Evolutionary conservation across 2,797 vertebrate species (phyloP), one percentile per base, ranked within the genome.

Genomic region (Danio choprae): DNA sequence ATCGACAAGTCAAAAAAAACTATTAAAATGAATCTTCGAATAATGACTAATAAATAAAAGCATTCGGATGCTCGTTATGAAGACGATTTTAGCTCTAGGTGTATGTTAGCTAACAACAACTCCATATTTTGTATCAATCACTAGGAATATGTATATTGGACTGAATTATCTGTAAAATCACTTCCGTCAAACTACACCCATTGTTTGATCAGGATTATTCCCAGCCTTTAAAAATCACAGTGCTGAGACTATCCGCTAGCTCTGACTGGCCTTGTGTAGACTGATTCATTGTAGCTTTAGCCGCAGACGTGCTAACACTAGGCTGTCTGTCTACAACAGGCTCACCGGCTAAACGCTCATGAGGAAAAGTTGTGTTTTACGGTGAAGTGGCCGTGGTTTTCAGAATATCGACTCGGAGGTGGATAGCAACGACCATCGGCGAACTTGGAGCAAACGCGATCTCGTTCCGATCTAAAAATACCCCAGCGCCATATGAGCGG

Each of bases 391-490:
- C 38, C 5, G n/a, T 51, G 60, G 36, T 6, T 15, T 22, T 41
- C 16, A 22, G 0, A 16, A 10, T 53, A 29, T 71, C 44, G 10
- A 41, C 6, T 60, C 1, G 15, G 11, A 16, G 44, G 51, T 51
- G 6, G 41, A 44, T 51, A 41, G 22, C 18, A 67, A 53, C 7
- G 64, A 7, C 70, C 59, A 74, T 74, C 81, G 77, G 81, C 56
- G 38, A 38, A 64, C 67, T 50, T 48, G 50, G 41, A 68, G 10
- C 73, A 16, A 85, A 84, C 74, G 78, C 81, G 79, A 55, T 73
- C 70, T 64, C 72, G 56, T 81, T 85, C 73, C 48, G 48, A 80
- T 83, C 89, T 89, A 89, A 87, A 88, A 88, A 88, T 90, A 88
- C 64, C 38, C 53, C 44, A 5, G n/a, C 63, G 84, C 80, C 85